Percentiles rank a stretch among this genome's conserved stretches.
phyloP scores from a whole-genome alignment of 2,113 vertebrate genomes.

The Amphiprion percula region DNA sequence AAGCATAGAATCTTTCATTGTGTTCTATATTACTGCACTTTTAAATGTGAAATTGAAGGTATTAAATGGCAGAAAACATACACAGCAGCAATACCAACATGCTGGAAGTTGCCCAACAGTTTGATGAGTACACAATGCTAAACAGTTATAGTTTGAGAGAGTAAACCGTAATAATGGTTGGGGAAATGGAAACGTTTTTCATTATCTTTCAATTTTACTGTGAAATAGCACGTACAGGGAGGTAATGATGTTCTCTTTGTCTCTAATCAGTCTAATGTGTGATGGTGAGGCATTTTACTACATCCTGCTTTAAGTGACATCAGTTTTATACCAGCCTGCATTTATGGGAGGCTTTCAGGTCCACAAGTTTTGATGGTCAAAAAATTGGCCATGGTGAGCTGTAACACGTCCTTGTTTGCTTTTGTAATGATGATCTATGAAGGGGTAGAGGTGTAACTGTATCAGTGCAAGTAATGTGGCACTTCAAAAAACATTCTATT shows the following conservation, averaged over 20 bases:
- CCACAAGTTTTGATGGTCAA: slow-evolving; percentile 4
- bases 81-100: neutral
- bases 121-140: slow-evolving; percentile 5
- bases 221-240: slow-evolving; percentile 35
- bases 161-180: slow-evolving; percentile 5
- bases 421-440: slow-evolving; percentile 13
- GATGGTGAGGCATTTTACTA: slow-evolving; percentile 27
- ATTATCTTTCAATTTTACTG: slow-evolving; percentile 50
- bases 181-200: slow-evolving; percentile 22
- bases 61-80: neutral
- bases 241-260: slow-evolving; percentile 26
- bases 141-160: slow-evolving; percentile 9
- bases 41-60: slow-evolving; percentile 31
- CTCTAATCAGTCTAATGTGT: slow-evolving; percentile 29
- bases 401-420: neutral
- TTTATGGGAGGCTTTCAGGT: slow-evolving; percentile 24
- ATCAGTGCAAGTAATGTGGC: neutral
- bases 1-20: slow-evolving; percentile 24
- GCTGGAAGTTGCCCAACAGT: slow-evolving; percentile 12
- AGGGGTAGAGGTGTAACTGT: neutral
- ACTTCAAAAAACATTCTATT: neutral
- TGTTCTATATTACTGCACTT: slow-evolving; percentile 6
- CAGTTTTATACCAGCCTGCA: slow-evolving; percentile 17
- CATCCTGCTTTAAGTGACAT: slow-evolving; percentile 15
- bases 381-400: neutral